phyloP scores from a whole-genome alignment of 64 coral and sea anemone species.

The Anthopleura sola region DNA sequence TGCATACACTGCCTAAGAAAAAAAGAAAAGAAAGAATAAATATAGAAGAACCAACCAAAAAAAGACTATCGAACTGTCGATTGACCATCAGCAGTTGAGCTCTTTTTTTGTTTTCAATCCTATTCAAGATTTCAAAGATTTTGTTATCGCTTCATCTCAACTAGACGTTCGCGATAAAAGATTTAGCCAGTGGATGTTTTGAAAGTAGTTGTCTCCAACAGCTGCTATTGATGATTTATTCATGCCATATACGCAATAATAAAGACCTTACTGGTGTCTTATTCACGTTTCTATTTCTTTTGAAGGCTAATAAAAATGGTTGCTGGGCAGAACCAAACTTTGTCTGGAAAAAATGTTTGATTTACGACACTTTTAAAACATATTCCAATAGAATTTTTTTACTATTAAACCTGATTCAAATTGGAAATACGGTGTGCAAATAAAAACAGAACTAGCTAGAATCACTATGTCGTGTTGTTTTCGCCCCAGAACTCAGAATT shows the following conservation, averaged over 20 bases:
- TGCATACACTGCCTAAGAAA: neutral
- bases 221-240: neutral
- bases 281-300: neutral
- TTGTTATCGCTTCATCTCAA: neutral
- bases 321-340: neutral
- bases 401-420: neutral
- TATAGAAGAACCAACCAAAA: neutral
- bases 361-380: neutral
- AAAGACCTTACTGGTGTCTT: neutral
- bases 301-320: neutral
- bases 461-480: neutral
- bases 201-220: neutral
- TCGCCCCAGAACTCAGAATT: neutral
- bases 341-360: neutral
- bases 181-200: neutral
- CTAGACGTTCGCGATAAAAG: neutral
- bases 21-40: neutral
- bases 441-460: slow-evolving; percentile 4
- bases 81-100: neutral
- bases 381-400: neutral
- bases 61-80: neutral
- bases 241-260: neutral
- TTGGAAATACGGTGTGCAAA: neutral
- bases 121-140: no score
- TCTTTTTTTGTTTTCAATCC: neutral